Base-by-base conservation (phyloP, 2,113 vertebrate species). In the Nipponia nippon region DNA sequence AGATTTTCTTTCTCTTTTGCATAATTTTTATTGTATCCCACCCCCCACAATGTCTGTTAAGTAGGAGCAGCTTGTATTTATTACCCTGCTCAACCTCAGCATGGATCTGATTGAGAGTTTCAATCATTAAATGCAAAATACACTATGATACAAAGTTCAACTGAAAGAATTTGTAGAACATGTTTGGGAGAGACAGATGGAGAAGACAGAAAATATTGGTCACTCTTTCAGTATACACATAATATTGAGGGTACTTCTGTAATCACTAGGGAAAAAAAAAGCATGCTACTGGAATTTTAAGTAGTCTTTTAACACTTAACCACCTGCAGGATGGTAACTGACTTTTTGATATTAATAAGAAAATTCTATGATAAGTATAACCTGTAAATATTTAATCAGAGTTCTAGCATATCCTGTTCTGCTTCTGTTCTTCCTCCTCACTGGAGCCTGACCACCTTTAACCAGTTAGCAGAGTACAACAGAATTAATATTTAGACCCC, bases 21-120 rank as follows among this genome's bases (percentile, higher is more conserved):
- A 52, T 44, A 1, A 32, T 77, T 90, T 85, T 69, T 81, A 29
- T 75, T 70, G 29, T 34, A 34, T 55, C 6, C 40, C 8, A 36
- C 2, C 7, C 2, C 0, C 19, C 17, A 70, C 53, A 40, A 38
- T 6, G 11, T 25, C 13, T 1, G 0, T 29, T 53, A 69, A 27
- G 9, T 30, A 67, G 19, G 10, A 81, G 13, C 3, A 18, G 13
- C 16, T 61, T 71, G 2, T 80, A 9, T 73, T 16, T 13, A 36
- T 83, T 61, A 32, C 17, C 58, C 8, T 6, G 7, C 19, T 88
- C 30, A 77, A 16, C 11, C 36, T 49, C 62, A 80, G 14, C 30
- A 40, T 3, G 17, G 21, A 15, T 63, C 19, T 73, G 13, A 29
- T 3, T 19, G 9, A 38, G 34, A 46, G 21, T 79, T 83, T 75